Conservation (phyloP, 2,797 vertebrate species). For the Myotis findleyi region DNA sequence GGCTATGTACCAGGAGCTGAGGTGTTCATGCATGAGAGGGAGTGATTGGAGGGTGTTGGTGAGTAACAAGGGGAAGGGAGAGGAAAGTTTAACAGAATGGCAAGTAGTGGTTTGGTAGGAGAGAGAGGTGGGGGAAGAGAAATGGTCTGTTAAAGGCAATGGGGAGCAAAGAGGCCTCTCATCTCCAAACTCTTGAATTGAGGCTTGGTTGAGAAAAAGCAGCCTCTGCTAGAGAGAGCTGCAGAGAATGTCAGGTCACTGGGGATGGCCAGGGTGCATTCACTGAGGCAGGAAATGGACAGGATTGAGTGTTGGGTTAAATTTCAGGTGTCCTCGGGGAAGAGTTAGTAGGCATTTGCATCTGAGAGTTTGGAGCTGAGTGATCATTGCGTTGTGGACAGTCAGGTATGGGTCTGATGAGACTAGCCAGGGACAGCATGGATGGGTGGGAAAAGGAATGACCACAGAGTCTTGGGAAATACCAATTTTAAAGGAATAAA, state of each 20-base stretch:
- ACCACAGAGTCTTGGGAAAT: background rate
- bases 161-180: background rate
- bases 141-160: background rate
- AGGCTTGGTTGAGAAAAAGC: conserved; percentile 1
- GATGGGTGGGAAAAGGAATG: background rate
- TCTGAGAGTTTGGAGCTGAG: background rate
- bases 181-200: background rate
- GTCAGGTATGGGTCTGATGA: background rate
- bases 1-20: background rate
- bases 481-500: background rate
- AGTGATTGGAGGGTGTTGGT: background rate
- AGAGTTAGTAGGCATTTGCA: background rate
- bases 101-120: background rate
- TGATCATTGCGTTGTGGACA: background rate
- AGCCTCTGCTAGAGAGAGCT: background rate
- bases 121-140: background rate
- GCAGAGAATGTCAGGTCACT: background rate
- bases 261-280: background rate
- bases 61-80: background rate
- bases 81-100: background rate
- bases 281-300: background rate
- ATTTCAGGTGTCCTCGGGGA: background rate
- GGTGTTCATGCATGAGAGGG: background rate
- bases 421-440: background rate
- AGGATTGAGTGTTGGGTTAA: background rate